These are phyloP conservation scores for Halcyon senegalensis DNA, from an alignment of 2,113 vertebrate genomes.

Conservation along the genomic window DNA sequence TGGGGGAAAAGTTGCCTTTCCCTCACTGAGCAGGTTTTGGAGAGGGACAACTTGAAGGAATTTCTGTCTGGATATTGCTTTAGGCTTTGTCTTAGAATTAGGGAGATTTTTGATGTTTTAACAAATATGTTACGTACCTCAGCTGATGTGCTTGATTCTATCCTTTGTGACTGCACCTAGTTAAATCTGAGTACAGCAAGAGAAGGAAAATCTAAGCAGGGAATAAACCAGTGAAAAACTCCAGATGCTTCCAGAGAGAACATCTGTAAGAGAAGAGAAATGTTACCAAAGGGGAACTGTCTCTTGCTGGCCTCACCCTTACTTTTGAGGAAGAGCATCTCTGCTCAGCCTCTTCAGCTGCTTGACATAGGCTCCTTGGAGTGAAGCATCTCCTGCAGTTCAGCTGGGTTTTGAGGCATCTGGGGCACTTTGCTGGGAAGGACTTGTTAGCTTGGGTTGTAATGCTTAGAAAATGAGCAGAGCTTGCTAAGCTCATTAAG, in stretches of 20 bases:
- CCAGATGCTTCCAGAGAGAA: neutral
- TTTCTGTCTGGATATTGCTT: neutral
- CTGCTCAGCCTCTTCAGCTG: neutral
- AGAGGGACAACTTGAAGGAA: neutral
- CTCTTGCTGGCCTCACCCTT: constrained; percentile 9
- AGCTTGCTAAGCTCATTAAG: constrained; percentile 20
- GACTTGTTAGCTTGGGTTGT: neutral
- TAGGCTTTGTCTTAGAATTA: neutral
- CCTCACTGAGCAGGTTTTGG: neutral
- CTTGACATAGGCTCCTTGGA: neutral
- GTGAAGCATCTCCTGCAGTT: neutral
- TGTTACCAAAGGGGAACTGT: constrained; percentile 18
- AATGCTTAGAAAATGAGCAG: neutral
- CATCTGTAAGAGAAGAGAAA: neutral
- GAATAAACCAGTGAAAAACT: constrained; percentile 21
- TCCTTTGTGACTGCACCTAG: neutral
- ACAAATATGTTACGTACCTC: neutral
- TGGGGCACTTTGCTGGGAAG: neutral
- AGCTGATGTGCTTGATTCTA: neutral
- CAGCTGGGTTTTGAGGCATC: neutral
- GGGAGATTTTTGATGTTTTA: neutral
- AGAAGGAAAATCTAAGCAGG: constrained; percentile 9
- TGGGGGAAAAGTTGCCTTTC: neutral
- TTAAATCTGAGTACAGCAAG: neutral
- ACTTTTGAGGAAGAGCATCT: constrained; percentile 32